Conservation (phyloP, 1,140 invertebrate species). For the Myzus persicae region DNA sequence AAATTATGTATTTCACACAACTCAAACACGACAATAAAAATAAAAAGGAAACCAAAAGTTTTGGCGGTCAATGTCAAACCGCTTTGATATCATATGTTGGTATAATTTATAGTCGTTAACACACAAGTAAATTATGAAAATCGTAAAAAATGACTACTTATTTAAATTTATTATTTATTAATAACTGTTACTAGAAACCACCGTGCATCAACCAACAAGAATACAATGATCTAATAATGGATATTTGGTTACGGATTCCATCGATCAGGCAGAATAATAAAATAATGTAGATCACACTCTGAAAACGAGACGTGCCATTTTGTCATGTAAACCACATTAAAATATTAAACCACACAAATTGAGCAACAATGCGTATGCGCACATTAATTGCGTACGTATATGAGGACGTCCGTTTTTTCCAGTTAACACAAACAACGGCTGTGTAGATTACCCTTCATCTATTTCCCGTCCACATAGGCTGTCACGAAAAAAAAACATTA, state of each 20-base stretch:
- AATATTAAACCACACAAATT: slow-evolving; percentile 47
- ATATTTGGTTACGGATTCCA: not conserved
- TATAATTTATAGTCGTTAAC: not conserved
- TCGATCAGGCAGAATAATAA: not conserved
- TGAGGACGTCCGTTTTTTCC: slow-evolving; percentile 55
- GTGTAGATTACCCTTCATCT: slow-evolving; percentile 47
- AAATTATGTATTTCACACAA: not conserved
- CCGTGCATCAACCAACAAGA: not conserved
- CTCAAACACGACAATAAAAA: too few relatives aligned
- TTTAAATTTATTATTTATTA: slow-evolving; percentile 13
- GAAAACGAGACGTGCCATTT: not conserved
- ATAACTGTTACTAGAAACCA: not conserved
- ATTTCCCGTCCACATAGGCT: slow-evolving; percentile 5
- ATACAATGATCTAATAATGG: not conserved
- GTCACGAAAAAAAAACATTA: slow-evolving; percentile 35
- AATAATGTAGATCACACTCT: not conserved
- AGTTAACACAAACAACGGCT: slow-evolving; percentile 45
- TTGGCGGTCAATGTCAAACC: not conserved
- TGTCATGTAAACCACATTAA: slow-evolving; percentile 30
- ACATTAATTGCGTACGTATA: slow-evolving; percentile 42
- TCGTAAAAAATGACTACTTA: not conserved
- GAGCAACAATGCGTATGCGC: slow-evolving; percentile 34
- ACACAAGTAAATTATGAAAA: not conserved
- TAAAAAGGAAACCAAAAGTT: not conserved
- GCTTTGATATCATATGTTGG: not conserved